Evolutionary conservation across 1,140 invertebrate species (phyloP), one percentile per base, ranked within the genome.

Genomic region (Archegozetes longisetosus): DNA sequence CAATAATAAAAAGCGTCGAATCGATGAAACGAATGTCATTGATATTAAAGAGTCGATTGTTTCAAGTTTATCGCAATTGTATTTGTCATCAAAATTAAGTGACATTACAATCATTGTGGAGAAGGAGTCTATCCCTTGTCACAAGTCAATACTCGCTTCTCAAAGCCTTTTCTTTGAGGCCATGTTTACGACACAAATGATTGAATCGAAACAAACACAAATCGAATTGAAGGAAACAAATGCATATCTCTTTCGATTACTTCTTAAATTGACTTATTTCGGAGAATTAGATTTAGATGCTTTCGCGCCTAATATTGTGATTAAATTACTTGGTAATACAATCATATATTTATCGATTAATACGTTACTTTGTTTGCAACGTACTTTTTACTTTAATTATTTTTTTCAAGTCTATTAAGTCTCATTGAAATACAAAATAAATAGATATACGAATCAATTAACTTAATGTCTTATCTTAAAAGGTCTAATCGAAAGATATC

Each of bases 181-280:
- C 6, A 3, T 57, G 14, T 57, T 57, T 50, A 47, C 53, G 14
- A 9, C 20, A 27, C 12, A 20, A 24, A 57, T 57, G 55, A 9
- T 57, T 12, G 55, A 57, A 27, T 57, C 55, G 13, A 47, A 6
- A 4, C 20, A 26, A 20, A 13, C 12, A 6, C 2, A 17, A 9
- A 26, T 57, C 13, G n/a, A 47, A 26, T 22, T 57, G 55, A 57
- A 57, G 25, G 55, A 57, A 50, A 57, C 55, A 3, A 28, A 57
- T 50, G 28, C 55, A 9, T 28, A 57, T 9, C 12, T 57, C 6
- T 57, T 57, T 50, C 13, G 9, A 12, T n/a, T 57, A 6, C 27
- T 57, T 14, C 22, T 57, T 3, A 48, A 57, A 22, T 6, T 57
- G 9, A 13, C 25, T 13, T 57, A 57, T 22, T 17, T 28, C 29